Base-by-base conservation (phyloP, 2,888 invertebrate genomes). In the Thereva nobilitata region DNA sequence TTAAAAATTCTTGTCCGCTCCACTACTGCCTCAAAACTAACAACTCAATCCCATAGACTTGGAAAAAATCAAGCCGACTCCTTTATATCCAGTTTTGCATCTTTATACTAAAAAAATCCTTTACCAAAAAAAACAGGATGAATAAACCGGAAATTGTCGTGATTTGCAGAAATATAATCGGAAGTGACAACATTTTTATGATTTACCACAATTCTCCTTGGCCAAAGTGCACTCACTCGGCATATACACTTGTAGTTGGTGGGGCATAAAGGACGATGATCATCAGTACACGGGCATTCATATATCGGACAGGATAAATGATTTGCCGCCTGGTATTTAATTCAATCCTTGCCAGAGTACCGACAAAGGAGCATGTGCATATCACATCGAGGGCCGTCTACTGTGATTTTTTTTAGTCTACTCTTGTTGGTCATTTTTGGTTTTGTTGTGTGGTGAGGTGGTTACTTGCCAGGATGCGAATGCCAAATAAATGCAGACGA, bases 301-400 rank as follows among this genome's bases (percentile, higher is more conserved):
- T 23, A 23, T 12, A 2, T 8, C 42, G 42, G 49, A 52, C 52
- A 52, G 50, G 52, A 63, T 63, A 63, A 63, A 34, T 63, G 63
- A 63, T 63, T 63, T 63, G 63, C 63, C 63, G 63, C 63, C 52
- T 41, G 50, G 52, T 50, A 63, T 63, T 61, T 63, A 63, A 52
- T 63, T 63, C 63, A 63, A 41, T 40, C 42, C 42, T 7, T 8
- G 7, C 37, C 38, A 34, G n/a, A 44, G 44, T 63, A 63, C 63
- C 63, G 63, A 63, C 63, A 63, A 63, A 63, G 63, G 59, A 47
- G 9, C 59, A 37, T 49, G 59, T 59, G 59, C 59, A 59, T 59
- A 49, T 59, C 49, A 23, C 59, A 49, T 59, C 49, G 47, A 38
- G 38, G 38, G 37, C 45, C 37, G 49, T 59, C 59, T 42, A 47